Base-by-base conservation (phyloP, 2,888 invertebrate genomes). In the Plutella xylostella region DNA sequence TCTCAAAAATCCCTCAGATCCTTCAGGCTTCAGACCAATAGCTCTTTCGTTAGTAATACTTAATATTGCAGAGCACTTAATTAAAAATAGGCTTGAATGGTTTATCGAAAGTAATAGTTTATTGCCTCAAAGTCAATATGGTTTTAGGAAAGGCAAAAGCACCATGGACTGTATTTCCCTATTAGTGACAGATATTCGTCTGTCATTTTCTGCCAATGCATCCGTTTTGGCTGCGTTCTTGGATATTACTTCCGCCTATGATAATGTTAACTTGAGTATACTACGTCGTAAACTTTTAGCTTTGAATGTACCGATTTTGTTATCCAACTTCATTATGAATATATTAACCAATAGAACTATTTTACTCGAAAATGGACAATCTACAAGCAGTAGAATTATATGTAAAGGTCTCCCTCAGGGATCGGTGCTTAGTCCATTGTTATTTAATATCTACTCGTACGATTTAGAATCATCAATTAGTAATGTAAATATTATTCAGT, bases 401-500 rank as follows among this genome's bases (percentile, higher is more conserved):
- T 56, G 52, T 52, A 55, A 48, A 39, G 60, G 57, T 9, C 48
- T 57, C 0, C 56, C 56, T 3, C 57, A 57, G 30, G 56, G 54
- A 1, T 56, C 51, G 3, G 55, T 56, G 1, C 31, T 55, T 0
- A 54, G 54, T 18, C 53, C 53, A 0, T 7, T 57, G 0, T 42
- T 56, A 1, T 56, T 52, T 28, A 55, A 45, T 22, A 14, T 54
- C 1, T 57, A 55, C 22, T 53, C 55, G 1, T 39, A 14, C 34
- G 54, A 58, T 15, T 35, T 56, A 3, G 52, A 55, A 1, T 1
- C 7, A 4, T 53, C 1, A 39, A 41, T 7, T 15, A 28, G 4
- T 42, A 39, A 18, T 50, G 51, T 21, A n/a, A 51, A 2, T 25
- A n/a, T 57, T 1, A 30, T 59, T 5, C 57, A 57, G 39, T 57